These are phyloP conservation scores for Zophobas morio DNA, from an alignment of 1,140 invertebrate species.

Conservation along the genomic window DNA sequence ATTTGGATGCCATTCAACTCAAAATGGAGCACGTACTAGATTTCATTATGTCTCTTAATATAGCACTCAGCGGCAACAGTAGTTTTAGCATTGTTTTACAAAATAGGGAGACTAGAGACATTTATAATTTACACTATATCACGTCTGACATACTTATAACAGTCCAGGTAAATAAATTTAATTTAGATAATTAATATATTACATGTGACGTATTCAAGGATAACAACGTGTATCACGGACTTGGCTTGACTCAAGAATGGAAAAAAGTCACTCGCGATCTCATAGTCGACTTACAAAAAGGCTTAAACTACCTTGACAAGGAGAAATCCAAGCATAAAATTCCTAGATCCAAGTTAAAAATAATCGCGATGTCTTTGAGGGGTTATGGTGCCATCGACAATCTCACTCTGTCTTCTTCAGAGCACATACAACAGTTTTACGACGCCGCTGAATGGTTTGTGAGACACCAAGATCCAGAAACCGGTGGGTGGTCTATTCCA, in stretches of 20 bases:
- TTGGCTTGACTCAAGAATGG: slow-evolving; percentile 83
- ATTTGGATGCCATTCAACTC: slow-evolving; percentile 78
- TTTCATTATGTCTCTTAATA: slow-evolving; percentile 84
- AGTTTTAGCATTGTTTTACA: slow-evolving; percentile 85
- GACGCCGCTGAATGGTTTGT: slow-evolving; percentile 96
- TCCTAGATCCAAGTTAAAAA: slow-evolving; percentile 83
- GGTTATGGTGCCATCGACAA: slow-evolving; percentile 88
- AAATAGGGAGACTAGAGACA: slow-evolving; percentile 82
- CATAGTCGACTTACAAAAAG: slow-evolving; percentile 94
- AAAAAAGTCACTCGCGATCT: slow-evolving; percentile 88
- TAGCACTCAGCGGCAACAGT: slow-evolving; percentile 82
- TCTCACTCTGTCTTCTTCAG: slow-evolving; percentile 85
- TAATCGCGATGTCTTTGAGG: slow-evolving; percentile 76
- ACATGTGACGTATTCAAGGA: slow-evolving; percentile 68
- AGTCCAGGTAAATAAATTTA: slow-evolving; percentile 73
- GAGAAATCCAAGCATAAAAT: slow-evolving; percentile 80
- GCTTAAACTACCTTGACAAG: slow-evolving; percentile 75
- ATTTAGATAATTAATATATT: slow-evolving; percentile 3
- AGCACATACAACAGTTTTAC: slow-evolving; percentile 92
- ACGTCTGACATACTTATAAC: slow-evolving; percentile 81
- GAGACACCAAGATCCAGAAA: slow-evolving; percentile 82
- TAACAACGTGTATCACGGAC: slow-evolving; percentile 89
- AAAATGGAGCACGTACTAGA: slow-evolving; percentile 82
- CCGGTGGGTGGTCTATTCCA: slow-evolving; percentile 92
- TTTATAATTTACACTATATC: slow-evolving; percentile 88